Evolutionary conservation across 2,888 invertebrate genomes (phyloP).

Genomic region (Heliconius ethilla): DNA sequence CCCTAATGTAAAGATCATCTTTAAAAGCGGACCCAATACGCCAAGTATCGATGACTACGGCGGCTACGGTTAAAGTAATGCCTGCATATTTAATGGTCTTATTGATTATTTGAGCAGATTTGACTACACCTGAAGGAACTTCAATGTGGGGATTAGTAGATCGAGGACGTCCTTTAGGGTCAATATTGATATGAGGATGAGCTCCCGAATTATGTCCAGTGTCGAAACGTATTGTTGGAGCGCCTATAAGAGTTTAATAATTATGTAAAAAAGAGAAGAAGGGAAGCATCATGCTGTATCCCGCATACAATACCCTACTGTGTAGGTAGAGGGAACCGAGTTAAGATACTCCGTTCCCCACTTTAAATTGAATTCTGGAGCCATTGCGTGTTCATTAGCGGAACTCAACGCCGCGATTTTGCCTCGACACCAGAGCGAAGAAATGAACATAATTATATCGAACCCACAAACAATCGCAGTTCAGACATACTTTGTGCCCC

Average conservation of each 20-base stretch:
- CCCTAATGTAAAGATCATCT: constrained; percentile 1
- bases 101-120: not conserved
- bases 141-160: constrained; percentile 1
- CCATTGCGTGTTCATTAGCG: too few relatives aligned
- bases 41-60: not conserved
- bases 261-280: not conserved
- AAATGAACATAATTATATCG: too few relatives aligned
- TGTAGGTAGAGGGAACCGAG: too few relatives aligned
- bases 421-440: too few relatives aligned
- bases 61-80: constrained; percentile 5
- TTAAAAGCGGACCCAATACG: not conserved
- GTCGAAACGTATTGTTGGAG: not conserved
- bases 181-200: not conserved
- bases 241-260: not conserved
- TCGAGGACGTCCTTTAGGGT: not conserved
- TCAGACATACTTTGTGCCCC: too few relatives aligned
- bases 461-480: too few relatives aligned
- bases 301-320: too few relatives aligned
- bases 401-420: too few relatives aligned
- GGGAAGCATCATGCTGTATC: too few relatives aligned
- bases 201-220: constrained; percentile 1
- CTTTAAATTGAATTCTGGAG: too few relatives aligned
- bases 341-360: too few relatives aligned
- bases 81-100: not conserved
- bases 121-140: not conserved